Base-by-base conservation (phyloP, 2,113 vertebrate genomes). In the Azemiops feae region DNA sequence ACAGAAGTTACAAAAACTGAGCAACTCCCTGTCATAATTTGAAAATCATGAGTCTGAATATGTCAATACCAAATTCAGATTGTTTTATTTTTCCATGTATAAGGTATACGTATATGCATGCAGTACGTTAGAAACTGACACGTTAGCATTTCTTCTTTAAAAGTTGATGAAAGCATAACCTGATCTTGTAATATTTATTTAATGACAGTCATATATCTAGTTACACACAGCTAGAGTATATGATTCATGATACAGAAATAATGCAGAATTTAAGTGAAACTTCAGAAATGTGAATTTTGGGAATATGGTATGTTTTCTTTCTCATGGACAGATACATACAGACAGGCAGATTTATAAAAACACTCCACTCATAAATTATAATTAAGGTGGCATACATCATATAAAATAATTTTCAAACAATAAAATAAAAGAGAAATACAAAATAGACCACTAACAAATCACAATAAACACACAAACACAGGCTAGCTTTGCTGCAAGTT, bases 101-200 rank as follows among this genome's bases (percentile, higher is more conserved):
- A 92, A 85, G 57, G 23, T 58, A 58, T 25, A 91, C 92, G 11
- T 88, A 8, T 27, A 91, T 88, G 20, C 52, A 57, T 81, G 30
- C 39, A 20, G 25, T 39, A 50, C 91, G 90, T 93, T 90, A 93
- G 87, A 58, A 47, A 30, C 0, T 91, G 11, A 87, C 30, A 85
- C 27, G 55, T 1, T 92, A 50, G 88, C 88, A 1, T 1, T 43
- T 93, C 43, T 39, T 57, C 2, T 50, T 85, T 20, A 25, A 96
- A 45, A 95, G 93, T 53, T 57, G 88, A 93, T 22, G 89, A 85
- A 93, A 92, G 0, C 50, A 60, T 94, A 16, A 55, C 92, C 89
- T 11, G 39, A 60, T 10, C 91, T 92, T 87, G 87, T 16, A 89
- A 27, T 30, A 57, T 45, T 87, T 93, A 60, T 47, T 88, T 92